phyloP scores from a whole-genome alignment of 2,888 invertebrate species.

The Phymatocera aterrima region DNA sequence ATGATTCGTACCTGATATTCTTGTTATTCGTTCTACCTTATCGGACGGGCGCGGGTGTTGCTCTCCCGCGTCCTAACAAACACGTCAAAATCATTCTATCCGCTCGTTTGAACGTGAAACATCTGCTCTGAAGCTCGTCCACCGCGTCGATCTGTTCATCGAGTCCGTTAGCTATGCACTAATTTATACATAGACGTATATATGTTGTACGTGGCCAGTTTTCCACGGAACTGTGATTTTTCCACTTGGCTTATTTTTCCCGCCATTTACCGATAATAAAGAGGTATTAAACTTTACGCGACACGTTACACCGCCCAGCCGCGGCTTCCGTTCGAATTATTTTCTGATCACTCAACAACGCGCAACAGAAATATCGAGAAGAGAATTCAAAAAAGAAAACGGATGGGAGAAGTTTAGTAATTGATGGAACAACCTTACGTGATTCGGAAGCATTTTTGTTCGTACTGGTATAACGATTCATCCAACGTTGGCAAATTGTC shows the following conservation, averaged over 20 bases:
- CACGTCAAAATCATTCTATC: slow-evolving; percentile 1
- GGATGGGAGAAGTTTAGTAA: no score
- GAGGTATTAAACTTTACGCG: not conserved
- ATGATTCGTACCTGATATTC: not conserved
- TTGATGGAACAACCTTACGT: no score
- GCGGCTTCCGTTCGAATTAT: not conserved
- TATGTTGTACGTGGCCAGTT: no score
- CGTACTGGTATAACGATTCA: no score
- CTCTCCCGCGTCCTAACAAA: not conserved
- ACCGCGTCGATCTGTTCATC: not conserved
- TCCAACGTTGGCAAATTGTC: no score
- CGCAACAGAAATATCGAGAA: not conserved
- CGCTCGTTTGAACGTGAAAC: not conserved
- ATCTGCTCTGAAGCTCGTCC: not conserved
- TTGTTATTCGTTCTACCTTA: not conserved
- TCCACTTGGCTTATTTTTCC: slow-evolving; percentile 6
- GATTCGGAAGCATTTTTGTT: no score
- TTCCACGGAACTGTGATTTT: slow-evolving; percentile 13
- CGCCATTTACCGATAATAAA: not conserved
- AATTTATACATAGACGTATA: slow-evolving; percentile 8
- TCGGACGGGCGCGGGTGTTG: not conserved
- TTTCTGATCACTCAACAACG: not conserved
- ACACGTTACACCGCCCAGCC: not conserved
- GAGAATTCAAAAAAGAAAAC: no score
- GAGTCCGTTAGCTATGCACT: not conserved